phyloP scores from a whole-genome alignment of 2,888 invertebrate genomes.

The Ochropleura plecta region DNA sequence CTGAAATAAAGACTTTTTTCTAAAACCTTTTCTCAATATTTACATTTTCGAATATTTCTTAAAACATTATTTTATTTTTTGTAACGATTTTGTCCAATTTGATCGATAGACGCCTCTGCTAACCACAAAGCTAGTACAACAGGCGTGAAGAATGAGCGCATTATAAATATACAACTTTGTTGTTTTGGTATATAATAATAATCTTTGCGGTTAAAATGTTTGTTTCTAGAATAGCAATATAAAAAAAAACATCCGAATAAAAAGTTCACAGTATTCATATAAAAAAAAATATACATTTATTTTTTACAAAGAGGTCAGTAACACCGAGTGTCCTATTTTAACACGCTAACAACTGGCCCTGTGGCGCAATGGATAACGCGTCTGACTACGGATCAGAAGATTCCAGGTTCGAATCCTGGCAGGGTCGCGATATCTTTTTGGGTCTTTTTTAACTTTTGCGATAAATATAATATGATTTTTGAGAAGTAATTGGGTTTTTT shows the following conservation, averaged over 20 bases:
- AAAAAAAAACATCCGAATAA: not conserved
- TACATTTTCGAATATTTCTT: too few relatives aligned
- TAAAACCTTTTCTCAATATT: too few relatives aligned
- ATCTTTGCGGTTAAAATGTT: not conserved
- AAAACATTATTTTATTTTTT: not conserved
- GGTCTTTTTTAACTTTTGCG: not conserved
- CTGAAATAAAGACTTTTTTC: too few relatives aligned
- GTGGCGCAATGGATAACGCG: constrained; percentile 93
- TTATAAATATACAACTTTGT: not conserved
- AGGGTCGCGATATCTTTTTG: constrained; percentile 84
- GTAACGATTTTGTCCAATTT: not conserved
- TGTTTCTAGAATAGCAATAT: not conserved
- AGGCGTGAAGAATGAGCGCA: not conserved
- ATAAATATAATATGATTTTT: not conserved
- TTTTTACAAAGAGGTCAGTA: not conserved
- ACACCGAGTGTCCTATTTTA: constrained; percentile 60
- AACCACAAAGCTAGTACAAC: not conserved
- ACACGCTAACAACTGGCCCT: constrained; percentile 78
- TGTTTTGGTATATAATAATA: not conserved
- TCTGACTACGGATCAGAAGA: constrained; percentile 94
- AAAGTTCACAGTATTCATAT: not conserved
- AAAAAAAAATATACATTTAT: not conserved
- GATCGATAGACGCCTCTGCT: not conserved
- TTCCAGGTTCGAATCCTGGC: constrained; percentile 93
- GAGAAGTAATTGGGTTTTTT: not conserved